Evolutionary conservation across 1,140 invertebrate genomes (phyloP), one percentile per base, ranked within the genome.

Genomic region (Euglossa dilemma): DNA sequence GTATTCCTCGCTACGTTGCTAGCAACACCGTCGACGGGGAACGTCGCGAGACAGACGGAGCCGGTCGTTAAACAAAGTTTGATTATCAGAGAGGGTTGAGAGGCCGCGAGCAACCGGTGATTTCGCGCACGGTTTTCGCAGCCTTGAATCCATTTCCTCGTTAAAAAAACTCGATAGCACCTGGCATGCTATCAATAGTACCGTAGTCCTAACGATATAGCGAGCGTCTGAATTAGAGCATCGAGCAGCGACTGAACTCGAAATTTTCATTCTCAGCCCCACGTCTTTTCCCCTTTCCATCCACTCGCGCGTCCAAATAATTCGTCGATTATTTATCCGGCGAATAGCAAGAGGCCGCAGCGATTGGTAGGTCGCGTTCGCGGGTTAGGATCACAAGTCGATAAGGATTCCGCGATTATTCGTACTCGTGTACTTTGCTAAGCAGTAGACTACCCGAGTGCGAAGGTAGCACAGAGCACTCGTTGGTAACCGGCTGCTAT

Each of bases 91-190:
- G 45, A n/a, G 28, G 12, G 6, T 14, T 12, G 28, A 36, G 11
- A 16, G 18, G 28, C 16, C 16, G 25, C 11, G 52, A 9, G 45
- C 43, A 70, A 50, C 43, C 45, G 45, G 43, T 50, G 67, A 70
- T 70, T 70, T 70, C 25, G 43, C 43, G 18, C 20, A 59, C n/a
- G 23, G 16, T 59, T 59, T 59, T 12, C 57, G n/a, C 57, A n/a
- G n/a, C n/a, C n/a, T 12, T 25, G n/a, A 59, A 54, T 54, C 52
- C 28, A 28, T 28, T n/a, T 50, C 14, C 7, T 69, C 67, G 67
- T 69, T 69, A 54, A 43, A 73, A 73, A n/a, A n/a, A 73, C 6
- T 72, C 52, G 52, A 72, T 72, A 50, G 16, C 11, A 36, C 28
- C 20, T 56, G 23, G 20, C 52, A 2, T 57, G 20, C 54, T 14